Evolutionary conservation across 2,113 vertebrate genomes (phyloP), one percentile per base, ranked within the genome.

Genomic region (Cavia porcellus): DNA sequence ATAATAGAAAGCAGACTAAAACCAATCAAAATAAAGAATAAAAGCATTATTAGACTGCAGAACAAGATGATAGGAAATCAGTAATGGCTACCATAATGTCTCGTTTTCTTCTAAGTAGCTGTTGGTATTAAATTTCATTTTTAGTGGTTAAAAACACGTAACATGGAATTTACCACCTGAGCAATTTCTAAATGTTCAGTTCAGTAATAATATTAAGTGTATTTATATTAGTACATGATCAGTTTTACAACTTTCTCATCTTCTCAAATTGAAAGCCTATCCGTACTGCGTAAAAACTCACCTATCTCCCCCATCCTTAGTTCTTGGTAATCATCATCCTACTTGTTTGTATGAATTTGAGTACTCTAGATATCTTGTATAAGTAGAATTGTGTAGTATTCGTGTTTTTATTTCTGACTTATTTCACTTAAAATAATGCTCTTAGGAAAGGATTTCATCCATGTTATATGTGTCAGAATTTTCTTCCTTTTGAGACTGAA

Each of bases 171-270:
- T 77, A 50, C 13, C 13, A 77, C 25, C 25, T 50, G 45, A 50
- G 74, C 13, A 45, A 77, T 77, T 50, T 50, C 74, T 55, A 84
- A 89, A 89, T 84, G 66, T 64, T 24, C 7, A 74, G n/a, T 86
- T 79, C 20, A 86, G 15, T 77, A 55, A 25, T 79, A 55, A 25
- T 79, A 55, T 86, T 83, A 79, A 89, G 75, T 89, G 57, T 66
- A 74, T 72, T 92, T 20, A 85, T 57, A 79, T 77, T 38, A 42
- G 61, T 59, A 20, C 80, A 10, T 89, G 59, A 64, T 57, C 25
- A 81, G 42, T 89, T 82, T 52, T 55, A 85, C 59, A 92, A 85
- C 19, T 52, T 92, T 96, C 74, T 86, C 81, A 66, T 92, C 30
- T 80, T 95, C 5, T 35, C 80, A 70, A 89, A 66, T 32, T 89